Percentiles rank a stretch among this genome's conserved stretches.
phyloP scores from a whole-genome alignment of 2,888 invertebrate genomes.

The Ligdia adustata region DNA sequence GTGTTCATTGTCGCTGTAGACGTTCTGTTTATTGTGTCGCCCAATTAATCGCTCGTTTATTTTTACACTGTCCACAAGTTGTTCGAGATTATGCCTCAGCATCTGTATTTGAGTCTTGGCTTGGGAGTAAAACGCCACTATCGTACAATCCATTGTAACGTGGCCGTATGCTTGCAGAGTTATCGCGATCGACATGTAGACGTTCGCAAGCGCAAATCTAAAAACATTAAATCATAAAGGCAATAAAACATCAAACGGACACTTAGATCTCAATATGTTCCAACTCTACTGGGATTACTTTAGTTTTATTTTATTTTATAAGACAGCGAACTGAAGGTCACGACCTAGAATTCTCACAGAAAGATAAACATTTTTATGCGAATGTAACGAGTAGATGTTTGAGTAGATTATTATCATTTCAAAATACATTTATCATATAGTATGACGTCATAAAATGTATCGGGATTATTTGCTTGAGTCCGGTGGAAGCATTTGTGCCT shows the following conservation, averaged over 20 bases:
- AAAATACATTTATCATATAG: not conserved
- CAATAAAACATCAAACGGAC: slow-evolving; percentile 14
- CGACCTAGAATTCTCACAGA: slow-evolving; percentile 10
- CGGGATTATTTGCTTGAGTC: too few species aligned
- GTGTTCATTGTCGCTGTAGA: slow-evolving; percentile 40
- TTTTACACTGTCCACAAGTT: slow-evolving; percentile 45
- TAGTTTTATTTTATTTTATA: slow-evolving; percentile 7
- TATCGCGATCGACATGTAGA: slow-evolving; percentile 57
- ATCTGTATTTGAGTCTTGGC: slow-evolving; percentile 63
- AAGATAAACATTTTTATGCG: slow-evolving; percentile 13
- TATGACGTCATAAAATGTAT: not conserved
- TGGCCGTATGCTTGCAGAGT: slow-evolving; percentile 64
- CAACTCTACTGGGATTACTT: slow-evolving; percentile 1
- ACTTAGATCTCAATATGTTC: slow-evolving; percentile 8
- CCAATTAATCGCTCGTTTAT: slow-evolving; percentile 20
- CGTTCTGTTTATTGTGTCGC: slow-evolving; percentile 25
- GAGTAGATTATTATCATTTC: slow-evolving; percentile 6
- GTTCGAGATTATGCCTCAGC: slow-evolving; percentile 60
- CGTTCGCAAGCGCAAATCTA: slow-evolving; percentile 58
- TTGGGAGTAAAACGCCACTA: slow-evolving; percentile 65
- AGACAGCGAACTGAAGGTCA: slow-evolving; percentile 11
- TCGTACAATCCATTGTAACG: slow-evolving; percentile 69
- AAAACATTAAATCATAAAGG: slow-evolving; percentile 34
- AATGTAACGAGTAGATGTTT: slow-evolving; percentile 12
- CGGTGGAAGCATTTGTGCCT: too few species aligned